Percentiles rank a stretch among this genome's conserved stretches.
These are phyloP conservation scores for Melipona bicolor DNA, from an alignment of 2,888 invertebrate species.

Conservation along the genomic window DNA sequence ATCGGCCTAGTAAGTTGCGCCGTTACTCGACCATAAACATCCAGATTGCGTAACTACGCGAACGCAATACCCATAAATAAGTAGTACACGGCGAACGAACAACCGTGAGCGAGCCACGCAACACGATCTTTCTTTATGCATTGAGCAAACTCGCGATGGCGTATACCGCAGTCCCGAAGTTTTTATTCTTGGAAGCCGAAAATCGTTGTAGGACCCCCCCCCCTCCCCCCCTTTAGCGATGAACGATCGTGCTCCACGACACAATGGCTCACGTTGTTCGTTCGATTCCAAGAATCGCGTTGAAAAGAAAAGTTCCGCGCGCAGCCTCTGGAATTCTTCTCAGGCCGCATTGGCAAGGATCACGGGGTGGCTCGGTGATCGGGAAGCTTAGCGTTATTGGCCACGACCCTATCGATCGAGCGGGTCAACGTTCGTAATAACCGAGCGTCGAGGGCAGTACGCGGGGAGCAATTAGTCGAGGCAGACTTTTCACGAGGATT, in stretches of 20 bases:
- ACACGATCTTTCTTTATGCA: not conserved
- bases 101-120: conserved; percentile 26
- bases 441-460: not conserved
- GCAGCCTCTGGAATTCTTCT: conserved; percentile 22
- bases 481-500: conserved; percentile 9
- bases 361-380: not conserved
- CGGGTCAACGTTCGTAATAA: conserved; percentile 4
- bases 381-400: conserved; percentile 21
- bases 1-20: conserved; percentile 57
- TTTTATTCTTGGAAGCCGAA: conserved; percentile 35
- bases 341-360: conserved; percentile 20
- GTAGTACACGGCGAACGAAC: conserved; percentile 35
- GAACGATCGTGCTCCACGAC: not conserved
- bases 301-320: not conserved
- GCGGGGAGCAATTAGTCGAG: conserved; percentile 15
- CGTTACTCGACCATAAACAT: conserved; percentile 62
- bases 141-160: not conserved
- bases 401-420: conserved; percentile 24
- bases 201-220: not conserved
- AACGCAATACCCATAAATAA: conserved; percentile 63
- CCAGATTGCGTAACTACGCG: conserved; percentile 62
- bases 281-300: conserved; percentile 31
- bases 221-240: not conserved
- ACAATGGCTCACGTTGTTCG: conserved; percentile 29
- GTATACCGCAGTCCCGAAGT: not conserved